These are phyloP conservation scores for Apantesis nais DNA, from an alignment of 2,888 invertebrate genomes.

Conservation along the genomic window DNA sequence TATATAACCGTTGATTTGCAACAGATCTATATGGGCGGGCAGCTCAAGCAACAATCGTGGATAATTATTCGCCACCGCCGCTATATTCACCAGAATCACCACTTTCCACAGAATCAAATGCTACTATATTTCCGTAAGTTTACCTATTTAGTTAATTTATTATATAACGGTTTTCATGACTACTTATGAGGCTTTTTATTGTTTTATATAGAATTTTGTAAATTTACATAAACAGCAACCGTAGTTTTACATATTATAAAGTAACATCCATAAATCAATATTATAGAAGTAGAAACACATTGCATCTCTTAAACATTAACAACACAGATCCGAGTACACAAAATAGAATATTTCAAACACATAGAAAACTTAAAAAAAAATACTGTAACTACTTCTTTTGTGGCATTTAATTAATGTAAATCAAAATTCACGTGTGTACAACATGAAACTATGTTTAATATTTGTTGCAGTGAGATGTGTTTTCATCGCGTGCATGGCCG, in stretches of 20 bases:
- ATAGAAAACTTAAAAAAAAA: background rate
- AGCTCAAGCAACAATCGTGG: conserved; percentile 95
- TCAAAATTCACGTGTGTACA: background rate
- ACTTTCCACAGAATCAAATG: conserved; percentile 91
- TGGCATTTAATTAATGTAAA: background rate
- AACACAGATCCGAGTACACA: too few relatives aligned
- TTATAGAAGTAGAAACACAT: background rate
- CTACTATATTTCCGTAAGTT: conserved; percentile 81
- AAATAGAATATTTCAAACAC: background rate
- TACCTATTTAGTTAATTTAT: too few relatives aligned
- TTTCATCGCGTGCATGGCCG: conserved; percentile 96
- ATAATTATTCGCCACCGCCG: conserved; percentile 87
- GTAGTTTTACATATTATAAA: background rate
- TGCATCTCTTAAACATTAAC: too few relatives aligned
- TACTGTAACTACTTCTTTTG: background rate
- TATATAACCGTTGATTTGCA: background rate
- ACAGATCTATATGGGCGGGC: conserved; percentile 97
- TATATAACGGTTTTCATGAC: background rate
- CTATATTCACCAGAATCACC: conserved; percentile 85
- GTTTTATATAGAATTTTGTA: too few relatives aligned
- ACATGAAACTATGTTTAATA: background rate
- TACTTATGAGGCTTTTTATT: background rate
- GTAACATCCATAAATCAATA: background rate
- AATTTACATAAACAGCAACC: background rate
- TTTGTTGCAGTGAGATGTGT: conserved; percentile 88